These are phyloP conservation scores for Rattus rattus DNA, from an alignment of 2,113 vertebrate species.

Conservation along the genomic window DNA sequence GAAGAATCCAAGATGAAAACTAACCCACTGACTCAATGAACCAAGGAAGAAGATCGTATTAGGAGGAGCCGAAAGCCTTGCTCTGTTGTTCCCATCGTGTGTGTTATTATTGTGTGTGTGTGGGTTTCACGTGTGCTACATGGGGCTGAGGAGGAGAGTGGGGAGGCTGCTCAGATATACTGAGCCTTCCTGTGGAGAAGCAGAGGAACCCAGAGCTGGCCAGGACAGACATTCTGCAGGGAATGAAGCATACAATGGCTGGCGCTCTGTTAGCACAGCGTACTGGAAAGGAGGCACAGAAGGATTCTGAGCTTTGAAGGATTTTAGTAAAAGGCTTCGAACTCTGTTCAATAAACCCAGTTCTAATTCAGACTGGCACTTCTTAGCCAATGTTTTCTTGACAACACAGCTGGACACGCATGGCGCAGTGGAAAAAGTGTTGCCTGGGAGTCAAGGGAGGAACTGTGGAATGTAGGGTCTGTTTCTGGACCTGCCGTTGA, in stretches of 20 bases:
- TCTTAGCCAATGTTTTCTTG: slow-evolving; percentile 74
- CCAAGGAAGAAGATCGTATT: not conserved
- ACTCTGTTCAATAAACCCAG: slow-evolving; percentile 56
- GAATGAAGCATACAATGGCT: slow-evolving; percentile 26
- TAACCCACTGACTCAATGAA: not conserved
- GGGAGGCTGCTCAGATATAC: not conserved
- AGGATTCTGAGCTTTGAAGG: slow-evolving; percentile 45
- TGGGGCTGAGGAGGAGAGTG: not conserved
- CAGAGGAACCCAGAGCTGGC: not conserved
- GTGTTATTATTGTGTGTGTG: too few species aligned
- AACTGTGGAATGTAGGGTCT: slow-evolving; percentile 43
- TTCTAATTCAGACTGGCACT: slow-evolving; percentile 60
- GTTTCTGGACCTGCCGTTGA: slow-evolving; percentile 45
- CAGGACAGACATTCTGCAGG: not conserved
- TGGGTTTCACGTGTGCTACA: rapidly evolving
- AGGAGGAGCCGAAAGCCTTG: not conserved
- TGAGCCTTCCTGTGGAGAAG: not conserved
- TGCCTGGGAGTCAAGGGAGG: slow-evolving; percentile 47
- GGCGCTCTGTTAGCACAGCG: slow-evolving; percentile 29
- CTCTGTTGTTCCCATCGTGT: not conserved
- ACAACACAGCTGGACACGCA: slow-evolving; percentile 60
- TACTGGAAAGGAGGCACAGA: slow-evolving; percentile 46
- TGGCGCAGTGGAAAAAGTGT: slow-evolving; percentile 69
- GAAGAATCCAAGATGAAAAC: not conserved
- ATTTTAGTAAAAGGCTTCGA: slow-evolving; percentile 61